Base-by-base conservation (phyloP, 2,888 invertebrate genomes). In the Heteropelma amictum region DNA sequence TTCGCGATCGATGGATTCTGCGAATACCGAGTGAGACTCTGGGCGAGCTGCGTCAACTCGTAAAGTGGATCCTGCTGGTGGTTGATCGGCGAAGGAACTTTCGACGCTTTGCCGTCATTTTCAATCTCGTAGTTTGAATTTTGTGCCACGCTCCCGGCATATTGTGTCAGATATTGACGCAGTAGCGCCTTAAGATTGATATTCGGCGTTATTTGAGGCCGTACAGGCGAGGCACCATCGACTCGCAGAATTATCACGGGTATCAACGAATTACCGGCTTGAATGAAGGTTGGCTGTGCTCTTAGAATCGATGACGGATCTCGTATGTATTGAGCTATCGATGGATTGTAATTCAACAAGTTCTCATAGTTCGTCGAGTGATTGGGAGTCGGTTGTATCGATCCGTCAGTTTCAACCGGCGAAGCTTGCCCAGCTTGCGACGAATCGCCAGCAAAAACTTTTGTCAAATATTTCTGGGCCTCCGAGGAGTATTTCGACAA, bases 241-340 rank as follows among this genome's bases (percentile, higher is more conserved):
- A 89, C 85, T 70, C 87, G 69, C 0, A 89, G 80, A 28, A 89
- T 88, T 14, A 89, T 89, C 0, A 89, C 89, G 0, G 89, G 89
- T 28, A 89, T 84, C 49, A 89, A 63, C 0, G 88, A 89, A 68
- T 83, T 85, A 0, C 89, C 89, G 7, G 87, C 83, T 77, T 88
- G 88, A 12, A 89, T 83, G 47, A 88, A 89, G 0, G 89, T 89
- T 1, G 89, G 89, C 2, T 83, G 85, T 4, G 88, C 89, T 33
- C 88, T 87, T 0, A 89, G 68, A 47, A 89, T 89, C 0, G 89
- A 88, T 2, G 87, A 79, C 0, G 89, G 89, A 78, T 89, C 84
- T 19, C 84, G 85, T 14, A 89, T 82, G 65, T 89, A 89, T 45
- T 89, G 88, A 2, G 86, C 86, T 14, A 89, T 87, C 2, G 88